Evolutionary conservation across 2,888 invertebrate genomes (phyloP).

Genomic region (Neoitamus cyanurus): DNA sequence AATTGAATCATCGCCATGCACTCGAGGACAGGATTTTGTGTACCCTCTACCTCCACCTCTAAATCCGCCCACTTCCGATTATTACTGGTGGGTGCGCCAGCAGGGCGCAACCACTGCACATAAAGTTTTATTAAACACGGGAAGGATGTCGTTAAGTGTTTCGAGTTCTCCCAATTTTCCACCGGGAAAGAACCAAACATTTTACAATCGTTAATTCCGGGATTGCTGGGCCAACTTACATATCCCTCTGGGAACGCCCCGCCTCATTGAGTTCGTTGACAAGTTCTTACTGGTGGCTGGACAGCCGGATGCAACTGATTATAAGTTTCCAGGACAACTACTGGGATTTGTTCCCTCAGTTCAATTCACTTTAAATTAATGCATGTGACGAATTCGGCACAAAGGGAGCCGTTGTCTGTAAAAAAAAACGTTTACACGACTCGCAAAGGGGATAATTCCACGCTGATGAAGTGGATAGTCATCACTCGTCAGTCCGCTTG

Average conservation of each 20-base stretch:
- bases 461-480: no score
- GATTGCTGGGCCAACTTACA: neutral
- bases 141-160: constrained; percentile 34
- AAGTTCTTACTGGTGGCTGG: neutral
- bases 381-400: neutral
- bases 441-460: no score
- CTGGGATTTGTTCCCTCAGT: neutral
- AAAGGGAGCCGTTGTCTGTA: no score
- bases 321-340: neutral
- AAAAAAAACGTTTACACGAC: no score
- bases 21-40: neutral
- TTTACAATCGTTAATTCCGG: neutral
- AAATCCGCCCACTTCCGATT: neutral
- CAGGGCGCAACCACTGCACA: neutral
- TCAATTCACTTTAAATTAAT: neutral
- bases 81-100: constrained; percentile 4
- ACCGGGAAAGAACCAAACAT: neutral
- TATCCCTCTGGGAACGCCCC: neutral
- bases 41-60: neutral
- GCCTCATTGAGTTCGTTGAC: neutral
- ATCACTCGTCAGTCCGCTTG: no score
- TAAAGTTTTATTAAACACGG: constrained; percentile 28
- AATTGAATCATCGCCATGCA: constrained; percentile 10
- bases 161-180: neutral
- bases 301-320: neutral